phyloP scores from a whole-genome alignment of 1,140 invertebrate genomes.

The Pissodes strobi region DNA sequence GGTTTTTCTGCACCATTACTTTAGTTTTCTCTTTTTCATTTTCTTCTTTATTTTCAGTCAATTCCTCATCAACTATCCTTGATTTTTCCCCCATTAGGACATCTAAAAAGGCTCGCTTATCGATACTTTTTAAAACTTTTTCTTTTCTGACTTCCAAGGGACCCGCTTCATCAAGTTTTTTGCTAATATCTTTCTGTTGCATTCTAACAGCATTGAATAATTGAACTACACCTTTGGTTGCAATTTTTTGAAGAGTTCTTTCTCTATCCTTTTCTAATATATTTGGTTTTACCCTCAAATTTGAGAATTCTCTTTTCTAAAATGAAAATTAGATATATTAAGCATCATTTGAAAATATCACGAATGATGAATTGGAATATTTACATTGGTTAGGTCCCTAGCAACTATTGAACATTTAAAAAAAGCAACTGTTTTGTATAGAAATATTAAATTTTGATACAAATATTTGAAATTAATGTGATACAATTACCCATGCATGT shows the following conservation, averaged over 20 bases:
- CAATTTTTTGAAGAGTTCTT: conserved; percentile 76
- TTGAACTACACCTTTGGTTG: conserved; percentile 89
- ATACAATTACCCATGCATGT: too few relatives aligned
- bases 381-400: too few relatives aligned
- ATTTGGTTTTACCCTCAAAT: conserved; percentile 74
- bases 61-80: conserved; percentile 62
- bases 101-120: conserved; percentile 82
- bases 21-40: too few relatives aligned
- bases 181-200: conserved; percentile 79
- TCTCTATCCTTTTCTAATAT: conserved; percentile 75
- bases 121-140: conserved; percentile 79
- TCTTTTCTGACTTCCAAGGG: conserved; percentile 80
- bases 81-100: conserved; percentile 77
- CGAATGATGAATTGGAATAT: conserved; percentile 17
- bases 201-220: conserved; percentile 87
- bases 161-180: conserved; percentile 73
- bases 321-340: neutral
- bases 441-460: too few relatives aligned
- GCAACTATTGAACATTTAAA: too few relatives aligned
- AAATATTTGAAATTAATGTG: too few relatives aligned
- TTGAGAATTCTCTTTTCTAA: conserved; percentile 66
- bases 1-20: conserved; percentile 50
- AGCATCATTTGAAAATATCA: neutral
- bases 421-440: too few relatives aligned
- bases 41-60: conserved; percentile 56